Evolutionary conservation across 2,797 vertebrate species (phyloP).

Genomic region (Sciaenops ocellatus): DNA sequence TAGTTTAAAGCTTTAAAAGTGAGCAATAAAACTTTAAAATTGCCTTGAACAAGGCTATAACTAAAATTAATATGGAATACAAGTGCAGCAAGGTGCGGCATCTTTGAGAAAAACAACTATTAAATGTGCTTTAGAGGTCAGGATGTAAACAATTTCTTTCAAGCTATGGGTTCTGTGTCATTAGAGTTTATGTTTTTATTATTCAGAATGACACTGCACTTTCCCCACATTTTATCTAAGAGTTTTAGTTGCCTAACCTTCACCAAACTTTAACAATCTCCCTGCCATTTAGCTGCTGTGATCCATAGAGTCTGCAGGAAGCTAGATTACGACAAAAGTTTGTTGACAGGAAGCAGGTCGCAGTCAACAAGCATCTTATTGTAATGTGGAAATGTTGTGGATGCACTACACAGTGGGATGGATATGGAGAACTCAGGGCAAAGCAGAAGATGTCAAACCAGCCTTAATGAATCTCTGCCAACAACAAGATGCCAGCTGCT

Average conservation of each 20-base stretch:
- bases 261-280: slow-evolving; percentile 3
- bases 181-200: not conserved
- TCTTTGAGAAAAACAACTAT: not conserved
- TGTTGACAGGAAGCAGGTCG: slow-evolving; percentile 43
- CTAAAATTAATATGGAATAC: not conserved
- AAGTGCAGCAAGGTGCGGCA: not conserved
- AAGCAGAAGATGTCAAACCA: slow-evolving; percentile 53
- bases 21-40: too few species aligned
- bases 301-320: not conserved
- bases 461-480: slow-evolving; percentile 49
- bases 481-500: slow-evolving; percentile 38
- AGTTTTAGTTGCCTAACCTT: not conserved
- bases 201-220: not conserved
- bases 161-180: not conserved
- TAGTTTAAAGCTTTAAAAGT: too few species aligned
- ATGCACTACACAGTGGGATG: slow-evolving; percentile 4
- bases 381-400: slow-evolving; percentile 26
- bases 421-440: slow-evolving; percentile 41
- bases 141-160: not conserved
- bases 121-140: not conserved
- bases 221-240: not conserved
- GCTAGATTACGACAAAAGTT: not conserved
- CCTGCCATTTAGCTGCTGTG: not conserved
- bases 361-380: slow-evolving; percentile 28
- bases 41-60: not conserved